Percentiles rank a stretch among this genome's conserved stretches.
These are phyloP conservation scores for Oscheius sp. DNA, from an alignment of 2,888 invertebrate species.

Conservation along the genomic window DNA sequence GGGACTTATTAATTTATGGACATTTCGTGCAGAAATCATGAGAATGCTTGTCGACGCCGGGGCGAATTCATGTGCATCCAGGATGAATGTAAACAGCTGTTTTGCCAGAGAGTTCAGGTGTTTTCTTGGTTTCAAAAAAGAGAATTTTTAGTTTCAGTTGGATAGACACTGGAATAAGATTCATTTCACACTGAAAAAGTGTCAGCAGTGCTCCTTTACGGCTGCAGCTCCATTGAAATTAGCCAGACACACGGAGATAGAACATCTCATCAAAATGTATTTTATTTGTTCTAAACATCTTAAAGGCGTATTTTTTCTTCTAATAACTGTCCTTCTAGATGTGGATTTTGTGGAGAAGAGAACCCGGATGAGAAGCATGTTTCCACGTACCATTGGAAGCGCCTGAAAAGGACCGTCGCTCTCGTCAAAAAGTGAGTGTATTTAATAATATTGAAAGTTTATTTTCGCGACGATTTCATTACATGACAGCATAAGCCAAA, in stretches of 20 bases:
- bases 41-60: slow-evolving; percentile 36
- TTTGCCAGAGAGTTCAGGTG: slow-evolving; percentile 43
- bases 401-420: slow-evolving; percentile 30
- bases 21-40: slow-evolving; percentile 30
- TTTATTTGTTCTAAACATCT: not conserved
- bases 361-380: slow-evolving; percentile 35
- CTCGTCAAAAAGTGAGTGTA: slow-evolving; percentile 4
- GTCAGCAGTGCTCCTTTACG: slow-evolving; percentile 26
- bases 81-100: slow-evolving; percentile 34
- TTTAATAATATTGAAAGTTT: not conserved
- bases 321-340: slow-evolving; percentile 29
- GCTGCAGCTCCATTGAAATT: slow-evolving; percentile 9
- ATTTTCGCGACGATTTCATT: too few relatives aligned
- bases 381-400: slow-evolving; percentile 34
- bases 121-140: not conserved
- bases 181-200: slow-evolving; percentile 32
- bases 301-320: not conserved
- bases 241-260: not conserved
- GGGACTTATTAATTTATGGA: not conserved
- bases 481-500: too few relatives aligned
- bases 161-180: slow-evolving; percentile 47
- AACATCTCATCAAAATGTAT: slow-evolving; percentile 20
- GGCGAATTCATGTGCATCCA: slow-evolving; percentile 37
- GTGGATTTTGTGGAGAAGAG: slow-evolving; percentile 38
- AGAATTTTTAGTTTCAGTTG: slow-evolving; percentile 28